Percentiles rank a stretch among this genome's conserved stretches.
These are phyloP conservation scores for Melanocharis versteri DNA, from an alignment of 2,113 vertebrate genomes.

Conservation along the genomic window DNA sequence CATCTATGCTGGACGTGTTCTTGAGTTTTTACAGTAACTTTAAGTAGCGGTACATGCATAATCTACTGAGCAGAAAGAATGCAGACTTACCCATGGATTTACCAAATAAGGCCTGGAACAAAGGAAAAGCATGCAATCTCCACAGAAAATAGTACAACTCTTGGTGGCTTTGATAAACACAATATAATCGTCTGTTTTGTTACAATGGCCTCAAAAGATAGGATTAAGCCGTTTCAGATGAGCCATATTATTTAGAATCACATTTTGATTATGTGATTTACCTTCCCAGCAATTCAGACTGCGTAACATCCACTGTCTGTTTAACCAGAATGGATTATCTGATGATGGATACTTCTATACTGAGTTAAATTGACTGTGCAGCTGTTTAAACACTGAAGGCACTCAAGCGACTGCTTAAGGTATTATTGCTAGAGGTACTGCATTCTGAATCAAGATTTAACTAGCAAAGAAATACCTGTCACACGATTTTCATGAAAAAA, in stretches of 20 bases:
- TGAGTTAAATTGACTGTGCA: background rate
- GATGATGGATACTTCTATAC: background rate
- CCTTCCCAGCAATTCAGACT: background rate
- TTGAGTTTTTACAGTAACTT: background rate
- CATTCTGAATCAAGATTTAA: background rate
- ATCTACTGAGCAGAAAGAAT: background rate
- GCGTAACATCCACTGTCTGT: background rate
- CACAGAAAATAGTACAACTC: background rate
- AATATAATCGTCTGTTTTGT: background rate
- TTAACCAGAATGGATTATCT: background rate
- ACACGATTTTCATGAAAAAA: background rate
- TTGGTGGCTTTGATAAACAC: background rate
- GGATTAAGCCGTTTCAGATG: background rate
- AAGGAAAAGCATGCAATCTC: background rate
- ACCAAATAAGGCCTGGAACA: background rate
- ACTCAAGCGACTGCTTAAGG: background rate
- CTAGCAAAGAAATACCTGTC: background rate
- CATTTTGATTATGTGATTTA: background rate
- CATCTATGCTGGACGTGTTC: background rate
- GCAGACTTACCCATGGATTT: background rate
- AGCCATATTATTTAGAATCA: background rate
- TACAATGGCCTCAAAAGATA: background rate
- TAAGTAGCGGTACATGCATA: background rate
- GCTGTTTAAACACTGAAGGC: slow-evolving; percentile 14
- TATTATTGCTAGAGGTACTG: background rate